phyloP scores from a whole-genome alignment of 2,113 vertebrate genomes.

The Oenanthe oenanthe region DNA sequence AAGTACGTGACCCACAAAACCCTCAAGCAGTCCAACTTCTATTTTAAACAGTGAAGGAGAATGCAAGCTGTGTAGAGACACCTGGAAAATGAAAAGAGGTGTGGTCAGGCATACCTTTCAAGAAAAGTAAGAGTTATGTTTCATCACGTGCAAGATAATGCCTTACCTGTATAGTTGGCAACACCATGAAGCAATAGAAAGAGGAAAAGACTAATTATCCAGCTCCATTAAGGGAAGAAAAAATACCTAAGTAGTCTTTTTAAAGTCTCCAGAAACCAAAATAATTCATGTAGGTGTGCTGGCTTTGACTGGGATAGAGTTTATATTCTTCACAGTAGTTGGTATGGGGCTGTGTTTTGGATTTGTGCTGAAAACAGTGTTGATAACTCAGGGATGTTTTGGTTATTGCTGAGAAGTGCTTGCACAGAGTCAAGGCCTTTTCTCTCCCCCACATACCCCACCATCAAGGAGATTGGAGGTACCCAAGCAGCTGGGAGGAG shows the following conservation, averaged over 20 bases:
- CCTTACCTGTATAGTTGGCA: not conserved
- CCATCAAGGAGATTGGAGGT: not conserved
- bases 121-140: constrained; percentile 18
- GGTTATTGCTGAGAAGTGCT: not conserved
- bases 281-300: constrained; percentile 1
- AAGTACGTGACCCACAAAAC: constrained; percentile 4
- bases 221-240: not conserved
- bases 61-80: not conserved
- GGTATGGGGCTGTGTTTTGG: not conserved
- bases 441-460: not conserved
- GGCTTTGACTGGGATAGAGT: not conserved
- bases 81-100: constrained; percentile 7
- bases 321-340: not conserved
- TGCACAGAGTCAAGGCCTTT: not conserved
- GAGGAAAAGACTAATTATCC: not conserved
- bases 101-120: not conserved
- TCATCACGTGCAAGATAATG: constrained; percentile 8
- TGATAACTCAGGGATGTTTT: not conserved
- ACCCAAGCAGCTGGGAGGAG: not conserved
- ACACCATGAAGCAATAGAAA: not conserved
- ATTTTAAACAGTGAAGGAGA: constrained; percentile 16
- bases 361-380: not conserved
- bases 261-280: not conserved
- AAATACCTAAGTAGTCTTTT: constrained; percentile 3
- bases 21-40: not conserved